A percentile compares a stretch with the other conserved stretches of the same genome.
Conservation (phyloP, 2,113 vertebrate genomes). For the Rhineura floridana region DNA sequence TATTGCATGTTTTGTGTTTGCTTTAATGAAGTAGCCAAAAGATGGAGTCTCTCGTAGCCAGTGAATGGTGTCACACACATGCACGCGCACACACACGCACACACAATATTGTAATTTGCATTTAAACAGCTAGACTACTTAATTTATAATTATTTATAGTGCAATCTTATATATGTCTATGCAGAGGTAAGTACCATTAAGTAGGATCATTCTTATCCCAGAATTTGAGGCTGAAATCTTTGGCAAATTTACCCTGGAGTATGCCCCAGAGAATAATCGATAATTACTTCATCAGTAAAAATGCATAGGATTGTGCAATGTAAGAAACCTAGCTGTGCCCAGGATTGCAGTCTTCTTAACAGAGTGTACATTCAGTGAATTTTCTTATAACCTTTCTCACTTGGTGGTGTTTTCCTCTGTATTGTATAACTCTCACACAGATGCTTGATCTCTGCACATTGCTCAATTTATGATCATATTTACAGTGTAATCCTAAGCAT, state of each 20-base stretch:
- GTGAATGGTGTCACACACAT: too few species aligned
- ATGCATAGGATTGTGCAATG: not conserved
- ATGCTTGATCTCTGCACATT: constrained; percentile 42
- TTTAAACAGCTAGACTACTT: too few species aligned
- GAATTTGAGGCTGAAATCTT: too few species aligned
- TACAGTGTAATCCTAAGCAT: not conserved
- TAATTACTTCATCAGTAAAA: not conserved
- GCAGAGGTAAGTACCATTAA: not conserved
- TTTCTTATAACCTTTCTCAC: not conserved
- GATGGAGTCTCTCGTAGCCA: too few species aligned
- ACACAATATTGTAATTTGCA: too few species aligned
- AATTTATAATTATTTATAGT: too few species aligned
- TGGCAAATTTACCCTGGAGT: not conserved
- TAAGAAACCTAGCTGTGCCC: not conserved
- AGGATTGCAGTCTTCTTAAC: not conserved
- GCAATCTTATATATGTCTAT: not conserved
- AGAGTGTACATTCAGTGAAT: too few species aligned
- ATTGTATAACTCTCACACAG: constrained; percentile 34
- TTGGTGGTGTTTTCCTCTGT: not conserved
- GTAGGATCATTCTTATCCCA: not conserved
- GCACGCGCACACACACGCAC: too few species aligned
- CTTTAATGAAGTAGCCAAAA: too few species aligned
- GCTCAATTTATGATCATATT: constrained; percentile 43
- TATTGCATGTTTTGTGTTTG: too few species aligned
- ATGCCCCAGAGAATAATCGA: not conserved